Evolutionary conservation across 2,888 invertebrate species (phyloP), one percentile per base, ranked within the genome.

Genomic region (Euplexia lucipara): DNA sequence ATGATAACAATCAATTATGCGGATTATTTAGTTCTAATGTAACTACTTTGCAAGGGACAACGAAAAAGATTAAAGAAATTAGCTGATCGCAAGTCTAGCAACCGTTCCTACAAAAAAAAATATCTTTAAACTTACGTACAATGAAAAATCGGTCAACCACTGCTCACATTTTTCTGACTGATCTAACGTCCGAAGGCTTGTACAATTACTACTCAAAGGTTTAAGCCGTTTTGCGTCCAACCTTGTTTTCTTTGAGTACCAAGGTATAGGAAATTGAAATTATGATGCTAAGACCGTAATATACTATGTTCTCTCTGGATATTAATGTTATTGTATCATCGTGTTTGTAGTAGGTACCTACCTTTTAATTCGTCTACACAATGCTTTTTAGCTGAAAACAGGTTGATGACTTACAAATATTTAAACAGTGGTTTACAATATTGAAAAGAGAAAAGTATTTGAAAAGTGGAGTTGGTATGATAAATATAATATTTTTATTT

Each of bases 191-290:
- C n/a, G 14, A 14, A 16, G 10, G 20, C 10, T 47, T 48, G n/a
- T 14, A 16, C 18, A 18, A 26, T 70, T 52, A 18, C 42, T 53
- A 57, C 47, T 26, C 18, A 16, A 0, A 3, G n/a, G n/a, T 9
- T 14, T 12, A 53, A 45, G 8, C 10, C 52, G 61, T 35, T 70
- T 62, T 45, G 51, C 53, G 18, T 35, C 14, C n/a, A 67, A 70
- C 32, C 51, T 45, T n/a, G 8, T 67, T 78, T 30, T 49, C 56
- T 67, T 59, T 70, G 37, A 63, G 20, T 65, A 65, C n/a, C 12
- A 57, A 57, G 30, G 35, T 44, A 42, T 57, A 51, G 59, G 47
- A 59, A 66, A 73, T 63, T 54, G 9, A 56, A 57, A 74, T 62
- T 59, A 67, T 52, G 20, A 42, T 41, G 18, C 14, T 51, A 32